Evolutionary conservation across 2,888 invertebrate species (phyloP), one percentile per base, ranked within the genome.

Genomic region (Perizoma flavofasciatum): DNA sequence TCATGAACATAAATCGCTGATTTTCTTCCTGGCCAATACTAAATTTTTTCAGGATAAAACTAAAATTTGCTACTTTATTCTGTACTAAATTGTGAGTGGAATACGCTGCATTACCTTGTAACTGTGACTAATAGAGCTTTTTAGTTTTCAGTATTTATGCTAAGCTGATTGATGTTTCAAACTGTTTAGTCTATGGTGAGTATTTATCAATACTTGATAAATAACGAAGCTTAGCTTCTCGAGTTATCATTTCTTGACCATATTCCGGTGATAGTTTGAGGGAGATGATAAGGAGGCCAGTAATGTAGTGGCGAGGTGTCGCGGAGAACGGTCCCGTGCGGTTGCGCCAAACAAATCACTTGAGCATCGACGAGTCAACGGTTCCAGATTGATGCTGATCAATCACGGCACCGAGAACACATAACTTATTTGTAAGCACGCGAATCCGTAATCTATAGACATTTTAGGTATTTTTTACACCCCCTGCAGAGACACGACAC

Each of bases 401-500:
- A 59, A 65, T 61, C 65, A 61, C 57, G 67, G 69, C 68, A 68
- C 59, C 50, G 58, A 65, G 65, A 67, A 67, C 63, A 67, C 68
- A 66, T 65, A 70, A 69, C 67, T 69, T 70, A 70, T 69, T 67
- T 63, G 56, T 67, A 67, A 70, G 66, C 67, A 69, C 67, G 55
- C 66, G 55, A 67, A 70, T 65, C 70, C 65, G 43, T 67, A 61
- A 61, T 63, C 61, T 63, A 64, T 68, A 67, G 66, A 65, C 53
- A 60, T 67, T 63, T 56, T 67, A 63, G 60, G 61, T 67, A 63
- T 62, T 75, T 78, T 67, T 78, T 73, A 74, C 77, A 78, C 69
- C 70, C 73, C 72, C 78, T 68, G 75, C 81, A 79, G 78, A 73
- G 68, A 76, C 75, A 76, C 73, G 72, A 78, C 63, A 74, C 77